phyloP scores from a whole-genome alignment of 37 sponge, comb jelly and placozoan genomes.

The Oscarella lobularis region DNA sequence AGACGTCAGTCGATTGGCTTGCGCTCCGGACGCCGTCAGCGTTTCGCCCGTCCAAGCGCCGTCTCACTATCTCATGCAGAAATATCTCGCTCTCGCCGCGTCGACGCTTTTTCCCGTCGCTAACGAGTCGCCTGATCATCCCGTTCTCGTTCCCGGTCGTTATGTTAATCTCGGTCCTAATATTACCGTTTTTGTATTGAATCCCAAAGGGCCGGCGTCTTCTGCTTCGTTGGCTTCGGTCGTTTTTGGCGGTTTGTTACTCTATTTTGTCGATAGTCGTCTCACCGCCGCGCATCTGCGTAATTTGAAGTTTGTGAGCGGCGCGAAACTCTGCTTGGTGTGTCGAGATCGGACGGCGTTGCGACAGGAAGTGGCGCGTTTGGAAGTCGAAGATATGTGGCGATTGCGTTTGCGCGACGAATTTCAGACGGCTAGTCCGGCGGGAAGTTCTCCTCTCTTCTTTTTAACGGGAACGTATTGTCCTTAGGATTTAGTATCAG shows the following conservation, averaged over 20 bases:
- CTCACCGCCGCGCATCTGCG: slow-evolving; percentile 35
- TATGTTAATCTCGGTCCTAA: slow-evolving; percentile 61
- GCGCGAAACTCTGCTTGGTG: slow-evolving; percentile 71
- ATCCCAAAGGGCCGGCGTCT: too few species aligned
- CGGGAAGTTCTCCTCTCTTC: slow-evolving; percentile 59
- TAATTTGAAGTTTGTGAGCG: slow-evolving; percentile 48
- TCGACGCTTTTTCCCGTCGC: slow-evolving; percentile 48
- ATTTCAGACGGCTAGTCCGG: slow-evolving; percentile 66
- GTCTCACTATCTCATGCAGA: slow-evolving; percentile 65
- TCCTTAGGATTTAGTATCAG: too few species aligned
- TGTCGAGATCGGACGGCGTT: slow-evolving; percentile 63
- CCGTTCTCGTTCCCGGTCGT: slow-evolving; percentile 55
- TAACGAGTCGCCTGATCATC: slow-evolving; percentile 10
- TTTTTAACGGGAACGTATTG: slow-evolving; percentile 60
- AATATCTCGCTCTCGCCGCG: slow-evolving; percentile 36
- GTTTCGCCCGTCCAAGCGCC: slow-evolving; percentile 42
- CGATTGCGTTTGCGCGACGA: slow-evolving; percentile 75
- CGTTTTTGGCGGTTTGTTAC: slow-evolving; percentile 64
- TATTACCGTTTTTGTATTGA: slow-evolving; percentile 26
- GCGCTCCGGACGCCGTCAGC: slow-evolving; percentile 53
- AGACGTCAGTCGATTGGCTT: slow-evolving; percentile 28
- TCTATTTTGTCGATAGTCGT: slow-evolving; percentile 67
- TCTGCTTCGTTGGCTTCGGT: slow-evolving; percentile 17
- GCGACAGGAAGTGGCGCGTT: slow-evolving; percentile 72
- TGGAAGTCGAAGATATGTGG: slow-evolving; percentile 87